A percentile compares a stretch with the other conserved stretches of the same genome.
Conservation (phyloP, 2,113 vertebrate genomes). For the Epinephelus moara region DNA sequence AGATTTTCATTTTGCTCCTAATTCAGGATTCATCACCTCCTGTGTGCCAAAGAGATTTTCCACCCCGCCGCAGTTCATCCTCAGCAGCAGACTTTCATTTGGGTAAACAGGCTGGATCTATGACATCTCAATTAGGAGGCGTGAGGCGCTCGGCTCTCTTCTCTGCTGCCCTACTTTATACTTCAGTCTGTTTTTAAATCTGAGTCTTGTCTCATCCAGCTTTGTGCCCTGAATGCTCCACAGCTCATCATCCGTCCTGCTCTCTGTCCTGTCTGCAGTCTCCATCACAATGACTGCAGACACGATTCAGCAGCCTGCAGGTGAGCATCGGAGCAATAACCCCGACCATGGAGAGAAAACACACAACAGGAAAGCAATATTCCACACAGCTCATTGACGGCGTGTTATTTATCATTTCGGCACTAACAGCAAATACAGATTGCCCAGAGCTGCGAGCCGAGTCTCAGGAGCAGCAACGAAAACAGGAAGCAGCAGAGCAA, state of each 20-base stretch:
- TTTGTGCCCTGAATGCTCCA: neutral
- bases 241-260: constrained; percentile 6
- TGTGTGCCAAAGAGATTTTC: constrained; percentile 26
- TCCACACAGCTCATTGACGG: neutral
- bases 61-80: neutral
- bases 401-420: constrained; percentile 23
- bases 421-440: neutral
- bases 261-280: neutral
- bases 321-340: neutral
- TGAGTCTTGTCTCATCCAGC: neutral
- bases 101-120: constrained; percentile 34
- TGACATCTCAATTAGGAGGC: constrained; percentile 52
- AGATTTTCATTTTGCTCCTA: constrained; percentile 1
- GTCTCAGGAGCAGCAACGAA: constrained; percentile 1
- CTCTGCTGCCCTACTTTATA: constrained; percentile 28
- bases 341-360: neutral
- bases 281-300: neutral
- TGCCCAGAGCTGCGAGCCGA: neutral
- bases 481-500: neutral
- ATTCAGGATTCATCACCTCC: constrained; percentile 9
- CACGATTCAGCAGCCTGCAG: constrained; percentile 10
- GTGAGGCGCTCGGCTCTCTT: constrained; percentile 1
- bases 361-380: neutral
- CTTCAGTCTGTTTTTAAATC: constrained; percentile 20
- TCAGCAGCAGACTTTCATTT: constrained; percentile 10